Evolutionary conservation across 1,140 invertebrate genomes (phyloP).

Genomic region (Tribolium madens): DNA sequence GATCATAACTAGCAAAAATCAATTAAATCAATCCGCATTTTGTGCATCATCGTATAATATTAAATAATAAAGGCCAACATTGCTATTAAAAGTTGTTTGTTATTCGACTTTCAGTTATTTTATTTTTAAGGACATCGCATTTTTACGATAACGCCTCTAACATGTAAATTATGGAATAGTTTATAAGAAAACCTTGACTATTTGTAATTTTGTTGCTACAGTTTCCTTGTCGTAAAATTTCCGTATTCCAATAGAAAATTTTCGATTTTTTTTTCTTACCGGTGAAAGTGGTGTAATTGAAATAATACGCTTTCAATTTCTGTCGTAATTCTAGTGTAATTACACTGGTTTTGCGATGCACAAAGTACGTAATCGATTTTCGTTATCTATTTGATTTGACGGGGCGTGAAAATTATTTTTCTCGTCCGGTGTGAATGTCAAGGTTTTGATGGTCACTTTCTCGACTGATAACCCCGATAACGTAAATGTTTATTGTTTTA

Average conservation of each 20-base stretch:
- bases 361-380: slow-evolving; percentile 4
- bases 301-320: slow-evolving; percentile 15
- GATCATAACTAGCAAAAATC: background rate
- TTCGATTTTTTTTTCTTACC: background rate
- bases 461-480: too few relatives aligned
- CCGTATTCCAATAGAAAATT: background rate
- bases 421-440: background rate
- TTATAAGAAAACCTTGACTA: background rate
- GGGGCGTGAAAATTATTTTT: background rate
- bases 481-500: too few relatives aligned
- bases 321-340: background rate
- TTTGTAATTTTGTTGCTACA: background rate
- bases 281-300: background rate
- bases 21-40: background rate
- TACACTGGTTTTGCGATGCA: background rate
- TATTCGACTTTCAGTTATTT: slow-evolving; percentile 17
- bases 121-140: slow-evolving; percentile 22
- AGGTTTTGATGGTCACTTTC: background rate
- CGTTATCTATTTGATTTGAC: background rate
- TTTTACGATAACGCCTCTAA: slow-evolving; percentile 16
- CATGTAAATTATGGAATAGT: background rate
- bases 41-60: too few relatives aligned
- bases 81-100: slow-evolving; percentile 10
- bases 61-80: background rate
- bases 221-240: background rate